phyloP scores from a whole-genome alignment of 2,888 invertebrate genomes.

The Chamaedrilus cognettii region DNA sequence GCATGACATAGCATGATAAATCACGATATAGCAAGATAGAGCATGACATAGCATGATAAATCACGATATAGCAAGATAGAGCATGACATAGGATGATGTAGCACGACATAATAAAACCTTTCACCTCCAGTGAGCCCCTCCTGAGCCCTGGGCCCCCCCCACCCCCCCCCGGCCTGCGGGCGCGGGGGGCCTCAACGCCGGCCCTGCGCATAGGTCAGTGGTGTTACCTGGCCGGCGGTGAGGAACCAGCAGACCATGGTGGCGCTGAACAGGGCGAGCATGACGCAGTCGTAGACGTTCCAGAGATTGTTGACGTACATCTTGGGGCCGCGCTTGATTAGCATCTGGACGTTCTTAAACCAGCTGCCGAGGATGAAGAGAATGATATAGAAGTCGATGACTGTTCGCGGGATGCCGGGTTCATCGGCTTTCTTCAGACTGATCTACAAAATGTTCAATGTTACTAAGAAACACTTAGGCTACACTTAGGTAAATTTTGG shows the following conservation, averaged over 20 bases:
- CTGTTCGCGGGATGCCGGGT: background rate
- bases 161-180: too few species aligned
- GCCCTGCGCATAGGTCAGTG: too few species aligned
- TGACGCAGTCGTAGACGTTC: constrained; percentile 63
- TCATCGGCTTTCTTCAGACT: background rate
- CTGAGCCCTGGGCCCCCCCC: too few species aligned
- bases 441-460: background rate
- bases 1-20: too few species aligned
- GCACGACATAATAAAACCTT: too few species aligned
- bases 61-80: too few species aligned
- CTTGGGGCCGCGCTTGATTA: constrained; percentile 1
- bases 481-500: background rate
- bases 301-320: constrained; percentile 18
- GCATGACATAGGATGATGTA: too few species aligned
- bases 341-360: constrained; percentile 9
- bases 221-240: constrained; percentile 66
- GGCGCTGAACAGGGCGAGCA: constrained; percentile 74
- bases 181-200: too few species aligned
- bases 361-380: constrained; percentile 8
- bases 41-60: too few species aligned
- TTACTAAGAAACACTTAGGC: background rate
- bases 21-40: too few species aligned
- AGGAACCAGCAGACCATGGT: constrained; percentile 73
- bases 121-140: too few species aligned
- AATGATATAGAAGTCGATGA: constrained; percentile 2